These are phyloP conservation scores for Apeltes quadracus DNA, from an alignment of 2,113 vertebrate species.

Conservation along the genomic window DNA sequence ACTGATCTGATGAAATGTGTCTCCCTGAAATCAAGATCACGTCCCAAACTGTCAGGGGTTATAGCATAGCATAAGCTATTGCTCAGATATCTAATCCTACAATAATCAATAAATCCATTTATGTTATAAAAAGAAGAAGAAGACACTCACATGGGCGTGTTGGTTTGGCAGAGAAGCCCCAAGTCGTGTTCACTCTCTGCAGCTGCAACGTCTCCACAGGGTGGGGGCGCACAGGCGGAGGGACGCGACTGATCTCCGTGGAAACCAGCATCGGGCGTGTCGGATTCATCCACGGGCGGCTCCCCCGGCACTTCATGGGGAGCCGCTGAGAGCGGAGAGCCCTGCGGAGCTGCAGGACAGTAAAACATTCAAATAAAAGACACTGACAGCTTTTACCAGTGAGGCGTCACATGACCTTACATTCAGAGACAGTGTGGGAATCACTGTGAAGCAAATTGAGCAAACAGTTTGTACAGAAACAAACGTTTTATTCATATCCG, in stretches of 20 bases:
- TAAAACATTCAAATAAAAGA: neutral
- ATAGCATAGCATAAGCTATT: neutral
- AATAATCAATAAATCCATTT: constrained; percentile 10
- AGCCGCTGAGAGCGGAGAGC: neutral
- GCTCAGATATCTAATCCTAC: neutral
- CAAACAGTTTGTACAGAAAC: neutral
- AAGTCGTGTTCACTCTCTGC: constrained; percentile 72
- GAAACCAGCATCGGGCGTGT: constrained; percentile 38
- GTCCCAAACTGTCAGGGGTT: no score
- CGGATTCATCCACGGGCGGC: constrained; percentile 40
- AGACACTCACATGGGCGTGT: constrained; percentile 75
- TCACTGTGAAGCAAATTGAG: constrained; percentile 20
- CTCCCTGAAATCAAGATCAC: neutral
- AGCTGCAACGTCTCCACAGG: constrained; percentile 30
- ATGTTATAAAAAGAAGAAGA: neutral
- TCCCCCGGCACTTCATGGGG: constrained; percentile 56
- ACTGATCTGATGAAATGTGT: neutral
- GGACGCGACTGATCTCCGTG: neutral
- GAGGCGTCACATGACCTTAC: neutral
- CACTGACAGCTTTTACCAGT: neutral
- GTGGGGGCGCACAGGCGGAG: constrained; percentile 22
- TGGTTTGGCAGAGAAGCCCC: constrained; percentile 76
- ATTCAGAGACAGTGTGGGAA: constrained; percentile 26
- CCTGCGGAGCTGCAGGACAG: constrained; percentile 16
- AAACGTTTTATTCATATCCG: neutral